phyloP scores from a whole-genome alignment of 2,888 invertebrate genomes.

The Hoplodrina blanda region DNA sequence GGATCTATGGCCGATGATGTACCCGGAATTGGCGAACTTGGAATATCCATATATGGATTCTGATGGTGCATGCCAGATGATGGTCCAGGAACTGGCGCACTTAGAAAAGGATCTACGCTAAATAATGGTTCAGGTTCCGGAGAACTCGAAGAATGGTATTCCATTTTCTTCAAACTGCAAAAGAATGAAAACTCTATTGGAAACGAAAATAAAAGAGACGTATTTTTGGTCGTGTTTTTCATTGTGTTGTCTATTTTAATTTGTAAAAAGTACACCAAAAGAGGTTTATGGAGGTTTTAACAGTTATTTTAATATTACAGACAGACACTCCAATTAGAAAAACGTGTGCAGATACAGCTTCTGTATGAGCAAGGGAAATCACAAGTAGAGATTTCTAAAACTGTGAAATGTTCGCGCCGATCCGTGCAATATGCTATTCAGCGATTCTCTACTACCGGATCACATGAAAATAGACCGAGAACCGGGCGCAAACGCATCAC shows the following conservation, averaged over 20 bases:
- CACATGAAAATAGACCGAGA: slow-evolving; percentile 47
- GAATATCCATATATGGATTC: slow-evolving; percentile 53
- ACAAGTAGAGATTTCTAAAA: slow-evolving; percentile 36
- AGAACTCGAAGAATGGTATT: slow-evolving; percentile 46
- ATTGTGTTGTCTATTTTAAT: slow-evolving; percentile 45
- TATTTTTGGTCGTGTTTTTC: slow-evolving; percentile 39
- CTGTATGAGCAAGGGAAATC: slow-evolving; percentile 35
- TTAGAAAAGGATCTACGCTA: slow-evolving; percentile 45
- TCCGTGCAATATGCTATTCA: slow-evolving; percentile 42
- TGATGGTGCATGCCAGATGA: slow-evolving; percentile 44
- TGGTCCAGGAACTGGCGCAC: slow-evolving; percentile 47
- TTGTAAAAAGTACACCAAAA: slow-evolving; percentile 47
- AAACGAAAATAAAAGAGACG: slow-evolving; percentile 42
- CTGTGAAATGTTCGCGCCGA: slow-evolving; percentile 39
- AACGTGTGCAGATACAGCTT: slow-evolving; percentile 35
- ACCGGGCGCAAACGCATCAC: slow-evolving; percentile 48
- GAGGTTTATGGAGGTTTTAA: slow-evolving; percentile 48
- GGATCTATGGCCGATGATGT: slow-evolving; percentile 53
- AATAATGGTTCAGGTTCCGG: slow-evolving; percentile 52
- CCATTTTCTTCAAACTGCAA: slow-evolving; percentile 45
- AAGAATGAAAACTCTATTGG: slow-evolving; percentile 44
- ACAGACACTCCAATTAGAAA: slow-evolving; percentile 17
- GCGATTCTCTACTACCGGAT: slow-evolving; percentile 42
- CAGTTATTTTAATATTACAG: slow-evolving; percentile 39
- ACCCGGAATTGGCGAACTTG: slow-evolving; percentile 52